Evolutionary conservation across 92 coral and sea anemone species (phyloP).

Genomic region (Heliopora coerulea): DNA sequence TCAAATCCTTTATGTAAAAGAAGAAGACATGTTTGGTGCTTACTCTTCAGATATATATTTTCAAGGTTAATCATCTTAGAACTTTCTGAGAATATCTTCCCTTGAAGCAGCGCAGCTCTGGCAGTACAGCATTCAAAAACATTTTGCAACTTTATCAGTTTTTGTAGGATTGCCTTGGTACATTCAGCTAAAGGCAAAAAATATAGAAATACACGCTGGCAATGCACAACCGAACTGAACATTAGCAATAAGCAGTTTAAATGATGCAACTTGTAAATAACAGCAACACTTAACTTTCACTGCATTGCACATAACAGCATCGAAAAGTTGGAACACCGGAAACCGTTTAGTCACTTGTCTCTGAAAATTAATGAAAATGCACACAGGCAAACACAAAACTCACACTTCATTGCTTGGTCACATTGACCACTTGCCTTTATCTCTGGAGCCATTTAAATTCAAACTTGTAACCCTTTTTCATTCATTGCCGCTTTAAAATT

Average conservation of each 20-base stretch:
- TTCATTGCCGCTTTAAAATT: not conserved
- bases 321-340: too few relatives aligned
- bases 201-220: not conserved
- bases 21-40: too few relatives aligned
- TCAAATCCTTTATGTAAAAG: too few relatives aligned
- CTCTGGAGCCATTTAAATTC: not conserved
- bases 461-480: constrained; percentile 6
- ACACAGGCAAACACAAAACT: not conserved
- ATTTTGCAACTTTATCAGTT: too few relatives aligned
- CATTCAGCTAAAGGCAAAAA: not conserved
- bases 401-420: not conserved
- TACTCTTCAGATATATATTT: too few relatives aligned
- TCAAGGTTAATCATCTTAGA: too few relatives aligned
- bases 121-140: too few relatives aligned
- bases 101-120: too few relatives aligned
- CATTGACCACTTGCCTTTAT: constrained; percentile 8
- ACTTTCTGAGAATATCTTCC: too few relatives aligned
- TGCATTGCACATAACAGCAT: not conserved
- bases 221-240: not conserved
- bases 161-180: not conserved
- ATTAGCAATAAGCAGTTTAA: not conserved
- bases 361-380: not conserved
- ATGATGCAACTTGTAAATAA: not conserved
- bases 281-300: not conserved
- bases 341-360: not conserved